Conservation (phyloP, 2,888 invertebrate species). For the Cremastinae sp. region DNA sequence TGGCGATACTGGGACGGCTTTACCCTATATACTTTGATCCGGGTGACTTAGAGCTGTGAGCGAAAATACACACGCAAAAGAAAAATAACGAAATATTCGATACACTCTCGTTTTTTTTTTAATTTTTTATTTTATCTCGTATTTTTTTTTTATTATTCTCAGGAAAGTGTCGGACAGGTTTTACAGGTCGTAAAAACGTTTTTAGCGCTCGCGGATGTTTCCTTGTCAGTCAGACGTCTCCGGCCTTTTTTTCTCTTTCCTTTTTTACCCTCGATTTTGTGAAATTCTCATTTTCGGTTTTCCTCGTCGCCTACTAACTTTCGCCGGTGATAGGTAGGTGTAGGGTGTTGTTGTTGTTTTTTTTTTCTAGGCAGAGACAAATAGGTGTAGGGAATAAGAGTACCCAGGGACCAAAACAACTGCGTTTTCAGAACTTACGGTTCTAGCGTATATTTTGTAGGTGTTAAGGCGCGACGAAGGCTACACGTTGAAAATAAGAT, state of each 20-base stretch:
- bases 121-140: constrained; percentile 23
- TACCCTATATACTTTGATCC: constrained; percentile 58
- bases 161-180: background rate
- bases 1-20: constrained; percentile 60
- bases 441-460: constrained; percentile 77
- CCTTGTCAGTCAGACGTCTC: constrained; percentile 26
- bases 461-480: constrained; percentile 67
- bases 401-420: constrained; percentile 77
- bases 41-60: constrained; percentile 52
- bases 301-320: constrained; percentile 50
- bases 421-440: constrained; percentile 76
- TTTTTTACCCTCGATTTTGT: constrained; percentile 3
- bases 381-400: constrained; percentile 66
- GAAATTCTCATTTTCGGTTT: constrained; percentile 1
- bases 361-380: constrained; percentile 54
- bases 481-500: constrained; percentile 64
- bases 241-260: constrained; percentile 33
- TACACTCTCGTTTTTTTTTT: background rate
- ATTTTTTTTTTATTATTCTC: constrained; percentile 13
- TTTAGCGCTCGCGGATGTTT: constrained; percentile 57
- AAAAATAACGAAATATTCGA: background rate
- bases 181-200: background rate
- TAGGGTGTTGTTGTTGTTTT: constrained; percentile 48
- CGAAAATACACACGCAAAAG: background rate
- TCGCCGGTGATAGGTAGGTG: constrained; percentile 70